Evolutionary conservation across 2,888 invertebrate species (phyloP), one percentile per base, ranked within the genome.

Genomic region (Eupeodes latifasciatus): DNA sequence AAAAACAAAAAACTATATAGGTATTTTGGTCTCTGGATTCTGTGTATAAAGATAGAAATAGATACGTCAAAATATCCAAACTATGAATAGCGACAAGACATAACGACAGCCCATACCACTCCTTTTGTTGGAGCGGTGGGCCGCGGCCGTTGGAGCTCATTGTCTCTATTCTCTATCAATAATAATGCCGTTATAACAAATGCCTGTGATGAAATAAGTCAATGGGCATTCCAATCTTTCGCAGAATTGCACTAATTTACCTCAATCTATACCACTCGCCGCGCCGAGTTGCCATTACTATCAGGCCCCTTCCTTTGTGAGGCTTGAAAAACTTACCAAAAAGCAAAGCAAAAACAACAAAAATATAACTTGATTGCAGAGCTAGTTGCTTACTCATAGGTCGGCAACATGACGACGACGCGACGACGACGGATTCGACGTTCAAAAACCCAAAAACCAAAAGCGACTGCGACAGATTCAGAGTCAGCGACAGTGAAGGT

Each of bases 231-330:
- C 86, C 79, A 47, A 72, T 81, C 81, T 69, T 87, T 87, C 87
- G 80, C 83, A 83, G 83, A 87, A 80, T 76, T 84, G 84, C 87
- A 86, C 86, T 77, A 76, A 86, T 86, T 86, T 79, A 75, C n/a
- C 75, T 71, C 75, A 69, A 47, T 47, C 69, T 44, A 57, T 19
- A 27, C 49, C 14, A 66, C 49, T 66, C 62, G 40, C 16, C 51
- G 51, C 40, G 0, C 67, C 55, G 12, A 47, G 19, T 47, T 76
- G 27, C 27, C 75, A 76, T 74, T 61, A 83, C 59, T 64, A 57
- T n/a, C 57, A 53, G 49, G n/a, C 7, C 34, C 59, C 57, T 53
- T 85, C 76, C 80, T 80, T 85, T 81, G 81, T 85, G 71, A 36
- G 19, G 55, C 36, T 49, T 7, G 19, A 57, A 12, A 71, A 72